phyloP scores from a whole-genome alignment of 1,140 invertebrate genomes.

The Reticulitermes speratus region DNA sequence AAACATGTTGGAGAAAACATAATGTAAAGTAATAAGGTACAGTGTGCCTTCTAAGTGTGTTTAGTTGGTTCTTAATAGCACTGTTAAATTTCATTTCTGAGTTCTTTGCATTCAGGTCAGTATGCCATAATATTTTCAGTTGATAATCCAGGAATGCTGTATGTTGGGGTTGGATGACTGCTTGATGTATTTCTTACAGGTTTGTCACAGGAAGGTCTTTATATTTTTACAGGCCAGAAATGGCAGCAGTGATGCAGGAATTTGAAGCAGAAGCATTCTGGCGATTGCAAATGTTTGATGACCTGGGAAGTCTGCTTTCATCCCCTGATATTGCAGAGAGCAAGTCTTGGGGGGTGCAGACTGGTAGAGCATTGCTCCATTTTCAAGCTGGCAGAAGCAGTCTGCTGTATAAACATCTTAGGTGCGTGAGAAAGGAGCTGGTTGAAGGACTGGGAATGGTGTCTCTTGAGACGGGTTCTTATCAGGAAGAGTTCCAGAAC shows the following conservation, averaged over 20 bases:
- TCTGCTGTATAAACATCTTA: conserved; percentile 49
- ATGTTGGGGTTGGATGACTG: too few relatives aligned
- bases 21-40: too few relatives aligned
- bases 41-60: too few relatives aligned
- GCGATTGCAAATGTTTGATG: conserved; percentile 80
- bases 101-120: too few relatives aligned
- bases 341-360: conserved; percentile 54
- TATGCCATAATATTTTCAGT: too few relatives aligned
- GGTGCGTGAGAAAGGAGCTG: conserved; percentile 55
- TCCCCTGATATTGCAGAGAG: conserved; percentile 51
- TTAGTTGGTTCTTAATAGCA: too few relatives aligned
- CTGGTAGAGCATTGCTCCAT: conserved; percentile 59
- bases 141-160: too few relatives aligned
- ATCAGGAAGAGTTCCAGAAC: conserved; percentile 77
- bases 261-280: conserved; percentile 79
- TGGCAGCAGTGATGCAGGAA: conserved; percentile 56
- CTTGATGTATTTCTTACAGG: too few relatives aligned
- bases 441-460: conserved; percentile 65
- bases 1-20: too few relatives aligned
- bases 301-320: conserved; percentile 62
- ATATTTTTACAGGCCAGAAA: conserved; percentile 44
- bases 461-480: conserved; percentile 66
- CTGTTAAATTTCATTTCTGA: too few relatives aligned
- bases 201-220: background rate
- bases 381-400: conserved; percentile 49